A percentile compares a stretch with the other conserved stretches of the same genome.
Evolutionary conservation across 2,113 vertebrate genomes (phyloP).

Genomic region (Saccopteryx bilineata): DNA sequence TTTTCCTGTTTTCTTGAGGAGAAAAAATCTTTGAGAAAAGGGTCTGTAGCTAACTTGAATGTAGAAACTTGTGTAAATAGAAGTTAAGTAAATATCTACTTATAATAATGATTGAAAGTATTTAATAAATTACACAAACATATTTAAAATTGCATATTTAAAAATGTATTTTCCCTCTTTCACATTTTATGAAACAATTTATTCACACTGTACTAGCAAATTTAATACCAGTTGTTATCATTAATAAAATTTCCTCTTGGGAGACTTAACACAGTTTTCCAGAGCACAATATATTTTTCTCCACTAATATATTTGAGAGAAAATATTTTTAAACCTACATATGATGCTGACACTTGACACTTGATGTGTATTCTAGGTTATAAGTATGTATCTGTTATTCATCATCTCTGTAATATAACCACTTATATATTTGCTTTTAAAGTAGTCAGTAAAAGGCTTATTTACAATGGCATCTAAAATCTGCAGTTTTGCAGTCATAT

Average conservation of each 20-base stretch:
- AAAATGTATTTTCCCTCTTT: not conserved
- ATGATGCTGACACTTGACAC: not conserved
- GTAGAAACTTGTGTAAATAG: not conserved
- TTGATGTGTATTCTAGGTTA: not conserved
- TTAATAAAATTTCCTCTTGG: not conserved
- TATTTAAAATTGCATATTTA: not conserved
- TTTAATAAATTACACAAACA: not conserved
- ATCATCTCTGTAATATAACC: not conserved
- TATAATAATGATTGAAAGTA: not conserved
- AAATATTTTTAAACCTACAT: constrained; percentile 10
- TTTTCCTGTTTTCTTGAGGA: not conserved
- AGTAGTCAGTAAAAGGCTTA: not conserved
- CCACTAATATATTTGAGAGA: constrained; percentile 25
- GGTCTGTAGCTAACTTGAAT: not conserved
- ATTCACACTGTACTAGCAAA: not conserved
- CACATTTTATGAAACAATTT: not conserved
- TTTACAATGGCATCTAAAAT: constrained; percentile 9
- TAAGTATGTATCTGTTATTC: not conserved
- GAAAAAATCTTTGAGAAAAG: not conserved
- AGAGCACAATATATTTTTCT: not conserved
- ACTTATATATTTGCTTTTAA: not conserved
- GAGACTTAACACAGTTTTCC: constrained; percentile 30
- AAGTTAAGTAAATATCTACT: not conserved
- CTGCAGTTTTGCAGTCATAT: not conserved
- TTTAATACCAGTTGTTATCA: not conserved